Evolutionary conservation across 1,140 invertebrate species (phyloP), one percentile per base, ranked within the genome.

Genomic region (Papilio machaon): DNA sequence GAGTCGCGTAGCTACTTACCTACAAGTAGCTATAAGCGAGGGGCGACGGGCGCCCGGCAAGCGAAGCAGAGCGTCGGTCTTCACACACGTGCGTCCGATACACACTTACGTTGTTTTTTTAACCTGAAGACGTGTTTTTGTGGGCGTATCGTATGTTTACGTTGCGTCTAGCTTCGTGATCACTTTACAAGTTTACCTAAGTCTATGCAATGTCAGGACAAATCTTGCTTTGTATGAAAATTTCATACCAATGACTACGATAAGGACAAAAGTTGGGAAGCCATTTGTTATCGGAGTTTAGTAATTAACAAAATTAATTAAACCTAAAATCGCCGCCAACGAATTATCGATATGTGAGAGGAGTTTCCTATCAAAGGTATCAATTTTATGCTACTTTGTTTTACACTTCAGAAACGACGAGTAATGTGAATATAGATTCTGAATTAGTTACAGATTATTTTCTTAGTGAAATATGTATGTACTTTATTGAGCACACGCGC

Each of bases 1-100:
- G 92, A 93, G 87, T 89, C 88, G 90, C 88, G 92, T 94, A 92
- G 91, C 92, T 93, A 94, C 93, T 94, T 91, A 92, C 89, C 89
- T 93, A 94, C 91, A 89, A 94, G 92, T 93, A 94, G 90, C 93
- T 94, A 93, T 87, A 87, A 82, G 81, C 88, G 85, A 91, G 90
- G 90, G 91, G 88, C 88, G 88, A 80, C 54, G 54, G 54, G 54
- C 17, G n/a, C 84, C 87, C 64, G 64, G 85, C 88, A 89, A 90
- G 89, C 87, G 87, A 86, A 90, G 86, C 83, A 83, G 77, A 82
- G 81, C 85, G 85, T 83, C 82, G 82, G 82, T 83, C 85, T 82
- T 87, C 91, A 91, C 89, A 92, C 88, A 90, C 83, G 86, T 87
- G 85, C 87, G 86, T 82, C 82, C 80, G 76, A 89, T 87, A 87